Evolutionary conservation across 2,113 vertebrate species (phyloP), one percentile per base, ranked within the genome.

Genomic region (Eulemur macaco): DNA sequence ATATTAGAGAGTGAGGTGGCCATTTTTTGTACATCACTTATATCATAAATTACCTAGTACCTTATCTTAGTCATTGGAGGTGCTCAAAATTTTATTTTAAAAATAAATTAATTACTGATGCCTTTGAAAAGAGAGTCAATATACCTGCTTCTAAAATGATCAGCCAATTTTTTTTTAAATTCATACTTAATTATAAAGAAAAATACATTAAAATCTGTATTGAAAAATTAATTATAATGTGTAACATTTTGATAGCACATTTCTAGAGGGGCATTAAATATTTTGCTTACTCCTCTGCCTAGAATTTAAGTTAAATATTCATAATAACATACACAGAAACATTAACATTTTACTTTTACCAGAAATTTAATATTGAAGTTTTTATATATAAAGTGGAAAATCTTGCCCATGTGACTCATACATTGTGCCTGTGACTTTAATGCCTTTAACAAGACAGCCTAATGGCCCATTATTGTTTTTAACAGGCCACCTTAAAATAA

Each of bases 401-500:
- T 83, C 95, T 97, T 98, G 96, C 93, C 69, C 85, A 93, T 95
- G 85, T 98, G 98, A 98, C 89, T 98, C 98, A 98, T 97, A 88
- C 91, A 94, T 87, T 85, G 90, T 97, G 95, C 94, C 89, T 97
- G 93, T 97, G 97, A 98, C 96, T 98, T 98, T 98, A 98, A 98
- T 98, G 98, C 97, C 97, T 98, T 97, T 98, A 98, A 98, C 98
- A 98, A 98, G 98, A 98, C 97, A 98, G 98, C 86, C 96, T 99
- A 98, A 99, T 99, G 98, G 97, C 54, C 96, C 92, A 98, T 99
- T 98, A 99, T 98, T 98, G 98, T 98, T 98, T 98, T 98, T 98
- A 98, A 98, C 96, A 98, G 98, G 97, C 69, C 98, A 99, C 98
- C 98, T 98, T 98, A 97, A 96, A 97, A 93, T 97, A 97, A 98